A percentile compares a stretch with the other conserved stretches of the same genome.
phyloP scores from a whole-genome alignment of 2,888 invertebrate species.

The Pachycephus smyrnensis region DNA sequence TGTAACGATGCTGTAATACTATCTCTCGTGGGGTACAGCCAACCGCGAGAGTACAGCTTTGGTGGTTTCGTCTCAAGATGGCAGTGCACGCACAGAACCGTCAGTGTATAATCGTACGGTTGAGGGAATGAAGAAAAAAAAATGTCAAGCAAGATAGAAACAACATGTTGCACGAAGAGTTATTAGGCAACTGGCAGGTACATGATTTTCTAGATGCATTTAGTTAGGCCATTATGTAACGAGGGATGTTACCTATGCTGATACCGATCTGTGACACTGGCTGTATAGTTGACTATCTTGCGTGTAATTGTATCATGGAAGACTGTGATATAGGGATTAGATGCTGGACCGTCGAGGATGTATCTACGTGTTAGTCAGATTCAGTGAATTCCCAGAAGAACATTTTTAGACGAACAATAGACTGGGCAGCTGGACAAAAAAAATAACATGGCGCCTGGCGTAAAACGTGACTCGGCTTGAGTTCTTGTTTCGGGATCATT shows the following conservation, averaged over 20 bases:
- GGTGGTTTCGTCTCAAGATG: neutral
- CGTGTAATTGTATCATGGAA: neutral
- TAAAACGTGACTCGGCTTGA: neutral
- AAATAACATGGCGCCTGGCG: neutral
- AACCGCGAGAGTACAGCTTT: neutral
- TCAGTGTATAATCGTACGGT: neutral
- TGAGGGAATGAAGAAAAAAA: neutral
- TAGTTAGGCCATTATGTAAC: neutral
- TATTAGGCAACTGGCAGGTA: constrained; percentile 4
- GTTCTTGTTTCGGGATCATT: neutral
- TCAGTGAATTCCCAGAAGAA: neutral
- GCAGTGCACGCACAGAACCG: neutral
- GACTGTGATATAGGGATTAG: neutral
- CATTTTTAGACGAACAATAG: neutral
- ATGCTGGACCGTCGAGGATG: neutral
- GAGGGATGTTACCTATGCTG: neutral
- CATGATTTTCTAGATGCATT: neutral
- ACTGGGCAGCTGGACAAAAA: neutral
- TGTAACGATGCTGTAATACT: neutral
- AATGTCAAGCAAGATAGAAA: neutral
- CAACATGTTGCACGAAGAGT: neutral
- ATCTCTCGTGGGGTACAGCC: neutral
- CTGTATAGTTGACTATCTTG: neutral
- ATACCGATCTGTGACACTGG: neutral
- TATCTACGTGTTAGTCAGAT: neutral